These are phyloP conservation scores for Thecophora atra DNA, from an alignment of 2,888 invertebrate genomes.

Conservation along the genomic window DNA sequence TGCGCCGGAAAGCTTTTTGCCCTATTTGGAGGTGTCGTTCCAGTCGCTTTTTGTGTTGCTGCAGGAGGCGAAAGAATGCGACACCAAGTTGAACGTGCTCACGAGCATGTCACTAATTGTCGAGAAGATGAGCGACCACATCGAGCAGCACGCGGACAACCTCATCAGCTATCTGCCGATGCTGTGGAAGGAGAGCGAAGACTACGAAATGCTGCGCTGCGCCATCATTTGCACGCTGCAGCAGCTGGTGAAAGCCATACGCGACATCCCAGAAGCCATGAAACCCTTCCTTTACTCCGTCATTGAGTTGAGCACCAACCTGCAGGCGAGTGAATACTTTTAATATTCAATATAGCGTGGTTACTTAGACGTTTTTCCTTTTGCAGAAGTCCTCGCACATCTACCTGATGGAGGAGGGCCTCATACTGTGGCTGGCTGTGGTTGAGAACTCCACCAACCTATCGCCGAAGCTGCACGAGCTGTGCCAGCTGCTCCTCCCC, in stretches of 20 bases:
- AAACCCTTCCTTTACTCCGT: constrained; percentile 75
- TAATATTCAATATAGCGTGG: not conserved
- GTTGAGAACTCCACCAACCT: constrained; percentile 79
- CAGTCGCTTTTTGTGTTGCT: constrained; percentile 82
- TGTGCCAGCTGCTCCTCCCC: constrained; percentile 79
- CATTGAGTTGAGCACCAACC: constrained; percentile 79
- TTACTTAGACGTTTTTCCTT: constrained; percentile 12
- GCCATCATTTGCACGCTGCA: constrained; percentile 85
- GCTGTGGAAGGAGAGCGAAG: constrained; percentile 87
- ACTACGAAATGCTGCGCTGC: constrained; percentile 89
- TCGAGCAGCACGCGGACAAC: constrained; percentile 73
- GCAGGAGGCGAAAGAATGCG: constrained; percentile 89
- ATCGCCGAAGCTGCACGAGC: constrained; percentile 74
- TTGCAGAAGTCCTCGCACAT: constrained; percentile 79
- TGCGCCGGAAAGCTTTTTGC: constrained; percentile 84
- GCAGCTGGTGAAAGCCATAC: constrained; percentile 81
- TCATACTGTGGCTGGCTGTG: constrained; percentile 88
- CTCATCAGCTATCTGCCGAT: constrained; percentile 85
- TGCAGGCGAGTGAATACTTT: constrained; percentile 66
- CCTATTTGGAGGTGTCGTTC: constrained; percentile 82
- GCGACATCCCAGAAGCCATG: constrained; percentile 70
- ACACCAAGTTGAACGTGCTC: constrained; percentile 94
- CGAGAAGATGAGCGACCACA: constrained; percentile 82
- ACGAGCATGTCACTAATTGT: constrained; percentile 90
- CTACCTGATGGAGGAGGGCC: constrained; percentile 90